phyloP scores from a whole-genome alignment of 2,113 vertebrate genomes.

The Podilymbus podiceps region DNA sequence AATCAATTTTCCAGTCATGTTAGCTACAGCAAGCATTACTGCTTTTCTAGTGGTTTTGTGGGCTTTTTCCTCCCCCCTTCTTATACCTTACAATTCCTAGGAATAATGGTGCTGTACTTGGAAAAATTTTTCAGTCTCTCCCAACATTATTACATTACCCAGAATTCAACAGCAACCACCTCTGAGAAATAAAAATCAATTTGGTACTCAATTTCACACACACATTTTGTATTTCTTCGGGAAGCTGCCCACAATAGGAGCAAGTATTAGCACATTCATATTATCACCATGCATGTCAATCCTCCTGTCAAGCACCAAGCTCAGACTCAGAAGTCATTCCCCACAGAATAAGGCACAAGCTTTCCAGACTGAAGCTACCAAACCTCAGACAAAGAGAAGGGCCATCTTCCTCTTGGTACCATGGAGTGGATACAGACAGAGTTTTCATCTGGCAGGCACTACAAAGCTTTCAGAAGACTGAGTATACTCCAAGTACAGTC shows the following conservation, averaged over 20 bases:
- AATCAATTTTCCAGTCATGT: neutral
- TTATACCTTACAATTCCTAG: neutral
- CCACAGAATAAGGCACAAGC: neutral
- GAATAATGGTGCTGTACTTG: neutral
- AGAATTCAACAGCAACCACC: neutral
- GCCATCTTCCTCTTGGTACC: accelerated
- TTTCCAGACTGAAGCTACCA: neutral
- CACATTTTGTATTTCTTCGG: neutral
- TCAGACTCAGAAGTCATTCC: neutral
- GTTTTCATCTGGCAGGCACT: neutral
- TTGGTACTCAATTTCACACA: neutral
- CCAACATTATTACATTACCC: neutral
- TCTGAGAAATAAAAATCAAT: neutral
- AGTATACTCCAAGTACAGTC: neutral
- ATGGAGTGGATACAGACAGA: neutral
- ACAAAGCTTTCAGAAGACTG: neutral
- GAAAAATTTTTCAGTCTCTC: neutral
- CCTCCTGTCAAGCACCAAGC: accelerated
- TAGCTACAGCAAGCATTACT: neutral
- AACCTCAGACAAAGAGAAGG: neutral
- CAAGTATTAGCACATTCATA: neutral
- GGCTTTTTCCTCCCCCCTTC: neutral
- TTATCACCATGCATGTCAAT: accelerated
- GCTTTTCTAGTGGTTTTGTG: neutral
- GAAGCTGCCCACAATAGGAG: neutral